Base-by-base conservation (phyloP, 2,888 invertebrate genomes). In the Teleogryllus oceanicus region DNA sequence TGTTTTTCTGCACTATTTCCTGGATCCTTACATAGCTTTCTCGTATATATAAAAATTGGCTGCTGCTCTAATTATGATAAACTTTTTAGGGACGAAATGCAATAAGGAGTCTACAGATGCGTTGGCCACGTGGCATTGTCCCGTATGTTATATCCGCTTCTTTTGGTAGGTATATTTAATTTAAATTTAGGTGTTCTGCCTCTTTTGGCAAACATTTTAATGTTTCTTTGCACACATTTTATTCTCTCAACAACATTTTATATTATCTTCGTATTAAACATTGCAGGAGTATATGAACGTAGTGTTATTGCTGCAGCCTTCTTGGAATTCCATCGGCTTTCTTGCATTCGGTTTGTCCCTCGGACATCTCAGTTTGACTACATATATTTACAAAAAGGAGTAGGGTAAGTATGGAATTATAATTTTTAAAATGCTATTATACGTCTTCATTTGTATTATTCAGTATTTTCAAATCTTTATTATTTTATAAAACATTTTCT, bases 301-400 rank as follows among this genome's bases (percentile, higher is more conserved):
- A 83, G 84, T 76, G 86, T 88, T 2, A 88, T 89, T 80, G 88
- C 88, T 5, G 86, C 87, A 81, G 88, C 88, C 0, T 86, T 89
- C 79, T 84, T 85, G 76, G 88, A 88, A 77, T 88, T 87, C 83
- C 87, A 89, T 80, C 85, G 86, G 11, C 86, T 84, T 24, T 85
- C 85, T n/a, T 85, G 86, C 82, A 83, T 85, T 20, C 83, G 84
- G 50, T 86, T 87, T 80, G 82, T 84, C 2, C 86, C 86, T 3
- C 80, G 86, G 75, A 84, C 83, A 11, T 84, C 82, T 13, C 84
- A 86, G 77, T 74, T 74, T 2, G 85, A 86, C 78, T 86, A 85
- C 81, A 83, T 86, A 49, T 83, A 85, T 82, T 83, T 86, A 20
- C 82, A 84, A 20, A 85, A 84, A 76, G 85, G 85, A 74, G 83